Percentiles rank a stretch among this genome's conserved stretches.
Conservation (phyloP, 1,140 invertebrate species). For the Drosophila elegans region DNA sequence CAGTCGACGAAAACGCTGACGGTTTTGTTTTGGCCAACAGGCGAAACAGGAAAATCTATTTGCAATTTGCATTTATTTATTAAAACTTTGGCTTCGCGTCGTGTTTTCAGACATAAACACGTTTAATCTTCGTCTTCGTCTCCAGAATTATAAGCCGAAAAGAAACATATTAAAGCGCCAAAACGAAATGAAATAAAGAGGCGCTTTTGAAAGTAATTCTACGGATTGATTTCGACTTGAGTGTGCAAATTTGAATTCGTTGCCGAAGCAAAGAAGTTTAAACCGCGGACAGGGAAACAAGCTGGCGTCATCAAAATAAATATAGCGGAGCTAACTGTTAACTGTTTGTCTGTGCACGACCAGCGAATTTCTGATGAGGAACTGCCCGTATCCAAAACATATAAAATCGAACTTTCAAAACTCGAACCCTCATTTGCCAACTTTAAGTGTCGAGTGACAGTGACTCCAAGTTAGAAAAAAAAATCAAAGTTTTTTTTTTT, state of each 20-base stretch:
- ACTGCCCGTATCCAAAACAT: slow-evolving; percentile 29
- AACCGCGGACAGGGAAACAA: slow-evolving; percentile 21
- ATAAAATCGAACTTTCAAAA: neutral
- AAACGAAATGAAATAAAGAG: slow-evolving; percentile 47
- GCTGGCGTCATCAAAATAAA: slow-evolving; percentile 75
- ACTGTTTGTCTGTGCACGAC: slow-evolving; percentile 46
- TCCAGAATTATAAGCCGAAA: slow-evolving; percentile 26
- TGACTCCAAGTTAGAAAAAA: no score
- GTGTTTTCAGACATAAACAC: slow-evolving; percentile 57
- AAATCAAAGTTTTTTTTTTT: no score
- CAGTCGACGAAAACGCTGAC: slow-evolving; percentile 40
- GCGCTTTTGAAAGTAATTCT: slow-evolving; percentile 48
- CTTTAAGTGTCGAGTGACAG: no score
- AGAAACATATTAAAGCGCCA: slow-evolving; percentile 13
- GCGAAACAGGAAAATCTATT: slow-evolving; percentile 67
- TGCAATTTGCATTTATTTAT: slow-evolving; percentile 78
- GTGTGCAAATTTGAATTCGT: slow-evolving; percentile 32
- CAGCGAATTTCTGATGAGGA: slow-evolving; percentile 63
- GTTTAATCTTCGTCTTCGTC: slow-evolving; percentile 52
- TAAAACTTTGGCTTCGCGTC: slow-evolving; percentile 23
- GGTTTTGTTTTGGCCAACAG: slow-evolving; percentile 3
- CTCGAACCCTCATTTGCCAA: no score
- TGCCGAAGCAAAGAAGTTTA: slow-evolving; percentile 25
- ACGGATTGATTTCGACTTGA: neutral
- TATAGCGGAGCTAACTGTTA: slow-evolving; percentile 65